Evolutionary conservation across 2,113 vertebrate species (phyloP).

Genomic region (pig (Sus scrofa)): T2T-Sscrofa CM000830.6:98753001-98753500

Average conservation of each 20-base stretch:
- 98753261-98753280: background rate
- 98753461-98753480: background rate
- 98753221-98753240: background rate
- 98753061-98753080: slow-evolving; percentile 49
- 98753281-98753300: slow-evolving; percentile 31
- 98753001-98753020: slow-evolving; percentile 43
- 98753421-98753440: background rate
- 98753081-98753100: slow-evolving; percentile 44
- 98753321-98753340: background rate
- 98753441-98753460: slow-evolving; percentile 37
- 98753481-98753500: background rate
- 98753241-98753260: background rate
- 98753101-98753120: background rate
- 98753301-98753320: slow-evolving; percentile 37
- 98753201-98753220: background rate
- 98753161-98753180: background rate
- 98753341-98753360: background rate
- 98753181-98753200: slow-evolving; percentile 22
- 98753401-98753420: slow-evolving; percentile 26
- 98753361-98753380: background rate
- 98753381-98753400: slow-evolving; percentile 46
- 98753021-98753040: slow-evolving; percentile 62
- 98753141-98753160: slow-evolving; percentile 5
- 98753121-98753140: background rate
- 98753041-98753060: slow-evolving; percentile 44